These are phyloP conservation scores for Proales similis DNA, from an alignment of 1,140 invertebrate species.

Conservation along the genomic window DNA sequence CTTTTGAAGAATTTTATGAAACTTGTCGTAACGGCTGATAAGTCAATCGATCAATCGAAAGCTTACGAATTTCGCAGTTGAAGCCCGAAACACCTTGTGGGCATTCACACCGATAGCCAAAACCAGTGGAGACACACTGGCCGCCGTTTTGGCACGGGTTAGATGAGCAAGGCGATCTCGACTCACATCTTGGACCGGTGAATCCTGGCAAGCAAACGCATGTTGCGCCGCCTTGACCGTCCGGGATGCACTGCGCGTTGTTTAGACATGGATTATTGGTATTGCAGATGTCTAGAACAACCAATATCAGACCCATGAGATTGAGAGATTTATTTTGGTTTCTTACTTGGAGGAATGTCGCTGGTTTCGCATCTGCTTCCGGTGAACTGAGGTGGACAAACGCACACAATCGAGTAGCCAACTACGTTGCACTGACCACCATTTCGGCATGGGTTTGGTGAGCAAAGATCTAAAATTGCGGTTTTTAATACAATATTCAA, in stretches of 20 bases:
- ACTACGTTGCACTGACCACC: slow-evolving; percentile 17
- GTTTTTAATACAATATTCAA: not conserved
- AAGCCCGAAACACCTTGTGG: not conserved
- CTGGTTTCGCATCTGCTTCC: slow-evolving; percentile 12
- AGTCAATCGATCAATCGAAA: not conserved
- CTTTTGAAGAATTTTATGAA: not conserved
- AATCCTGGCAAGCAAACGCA: slow-evolving; percentile 31
- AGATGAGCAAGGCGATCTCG: slow-evolving; percentile 37
- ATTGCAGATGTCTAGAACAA: not conserved
- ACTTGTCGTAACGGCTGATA: not conserved
- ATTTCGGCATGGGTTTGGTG: slow-evolving; percentile 38
- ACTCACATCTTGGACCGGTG: slow-evolving; percentile 33
- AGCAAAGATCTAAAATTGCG: slow-evolving; percentile 23
- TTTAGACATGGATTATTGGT: slow-evolving; percentile 22
- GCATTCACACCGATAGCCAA: slow-evolving; percentile 35
- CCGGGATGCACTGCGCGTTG: slow-evolving; percentile 8
- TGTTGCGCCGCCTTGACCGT: not conserved
- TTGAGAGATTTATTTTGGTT: not conserved
- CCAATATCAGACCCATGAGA: not conserved
- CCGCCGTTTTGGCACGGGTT: slow-evolving; percentile 41
- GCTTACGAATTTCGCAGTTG: slow-evolving; percentile 31
- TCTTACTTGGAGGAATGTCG: not conserved
- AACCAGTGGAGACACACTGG: slow-evolving; percentile 38
- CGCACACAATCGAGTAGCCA: slow-evolving; percentile 30
- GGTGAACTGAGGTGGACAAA: slow-evolving; percentile 28